A percentile compares a stretch with the other conserved stretches of the same genome.
These are phyloP conservation scores for Lagocephalus sceleratus DNA, from an alignment of 2,797 vertebrate species.

Conservation along the genomic window DNA sequence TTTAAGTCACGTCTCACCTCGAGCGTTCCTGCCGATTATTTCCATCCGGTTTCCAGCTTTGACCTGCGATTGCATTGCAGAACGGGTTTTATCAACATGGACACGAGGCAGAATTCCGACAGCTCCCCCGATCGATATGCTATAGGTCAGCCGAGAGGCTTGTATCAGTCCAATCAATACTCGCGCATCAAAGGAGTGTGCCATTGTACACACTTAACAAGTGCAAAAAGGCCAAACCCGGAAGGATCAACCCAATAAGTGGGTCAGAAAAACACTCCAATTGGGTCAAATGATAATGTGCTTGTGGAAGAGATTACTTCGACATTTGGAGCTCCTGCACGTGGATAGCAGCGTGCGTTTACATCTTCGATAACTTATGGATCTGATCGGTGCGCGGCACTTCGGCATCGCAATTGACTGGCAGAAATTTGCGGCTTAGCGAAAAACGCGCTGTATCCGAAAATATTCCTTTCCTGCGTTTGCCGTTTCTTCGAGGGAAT, in stretches of 20 bases:
- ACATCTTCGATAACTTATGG: conserved; percentile 11
- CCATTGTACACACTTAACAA: conserved; percentile 69
- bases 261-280: conserved; percentile 72
- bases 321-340: conserved; percentile 23
- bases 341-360: background rate
- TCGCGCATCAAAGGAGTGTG: conserved; percentile 68
- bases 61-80: conserved; percentile 39
- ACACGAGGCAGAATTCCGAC: conserved; percentile 47
- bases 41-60: conserved; percentile 12
- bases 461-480: conserved; percentile 49
- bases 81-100: conserved; percentile 60
- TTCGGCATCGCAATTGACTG: conserved; percentile 47
- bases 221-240: conserved; percentile 68
- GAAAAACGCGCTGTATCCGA: conserved; percentile 37
- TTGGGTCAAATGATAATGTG: conserved; percentile 71
- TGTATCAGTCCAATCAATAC: conserved; percentile 74
- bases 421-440: conserved; percentile 20
- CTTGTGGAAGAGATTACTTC: conserved; percentile 36
- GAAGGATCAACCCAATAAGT: conserved; percentile 66
- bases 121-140: conserved; percentile 63
- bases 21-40: conserved; percentile 26
- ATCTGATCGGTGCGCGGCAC: conserved; percentile 27
- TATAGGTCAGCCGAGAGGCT: conserved; percentile 72
- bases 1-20: conserved; percentile 8
- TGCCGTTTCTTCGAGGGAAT: conserved; percentile 68